phyloP scores from a whole-genome alignment of 1,140 invertebrate species.

The Fopius arisanus region DNA sequence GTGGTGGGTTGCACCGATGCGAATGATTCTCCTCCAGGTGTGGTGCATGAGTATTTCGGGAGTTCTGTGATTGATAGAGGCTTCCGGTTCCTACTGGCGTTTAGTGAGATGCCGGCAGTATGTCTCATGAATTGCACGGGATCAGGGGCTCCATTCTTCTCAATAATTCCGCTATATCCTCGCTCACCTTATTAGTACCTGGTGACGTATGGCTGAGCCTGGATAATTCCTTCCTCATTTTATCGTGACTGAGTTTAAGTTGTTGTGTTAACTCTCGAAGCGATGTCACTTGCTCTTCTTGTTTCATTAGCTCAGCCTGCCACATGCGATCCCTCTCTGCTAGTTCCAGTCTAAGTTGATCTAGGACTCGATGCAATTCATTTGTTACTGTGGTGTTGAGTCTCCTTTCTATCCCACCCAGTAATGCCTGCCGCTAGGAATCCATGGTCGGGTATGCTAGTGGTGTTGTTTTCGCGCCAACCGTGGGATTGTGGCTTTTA shows the following conservation, averaged over 20 bases:
- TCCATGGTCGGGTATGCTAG: background rate
- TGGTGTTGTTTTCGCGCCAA: too few relatives aligned
- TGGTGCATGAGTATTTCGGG: too few relatives aligned
- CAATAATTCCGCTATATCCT: too few relatives aligned
- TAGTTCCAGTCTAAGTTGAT: background rate
- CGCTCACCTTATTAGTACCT: too few relatives aligned
- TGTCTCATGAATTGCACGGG: too few relatives aligned
- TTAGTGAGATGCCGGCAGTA: too few relatives aligned
- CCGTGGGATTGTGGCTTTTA: too few relatives aligned
- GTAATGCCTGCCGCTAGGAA: background rate
- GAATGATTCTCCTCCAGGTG: too few relatives aligned
- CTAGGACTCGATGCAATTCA: background rate
- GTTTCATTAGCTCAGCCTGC: background rate
- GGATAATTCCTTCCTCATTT: background rate
- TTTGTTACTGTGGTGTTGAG: background rate
- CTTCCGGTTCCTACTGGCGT: too few relatives aligned
- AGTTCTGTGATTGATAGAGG: too few relatives aligned
- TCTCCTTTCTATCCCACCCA: background rate
- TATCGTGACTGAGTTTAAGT: background rate
- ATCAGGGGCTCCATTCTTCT: too few relatives aligned
- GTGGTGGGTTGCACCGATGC: too few relatives aligned
- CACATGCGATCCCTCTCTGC: background rate
- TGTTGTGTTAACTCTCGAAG: background rate
- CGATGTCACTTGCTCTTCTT: background rate
- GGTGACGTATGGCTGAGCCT: background rate